Base-by-base conservation (phyloP, 2,113 vertebrate genomes). In the Anser brachyrhynchus region DNA sequence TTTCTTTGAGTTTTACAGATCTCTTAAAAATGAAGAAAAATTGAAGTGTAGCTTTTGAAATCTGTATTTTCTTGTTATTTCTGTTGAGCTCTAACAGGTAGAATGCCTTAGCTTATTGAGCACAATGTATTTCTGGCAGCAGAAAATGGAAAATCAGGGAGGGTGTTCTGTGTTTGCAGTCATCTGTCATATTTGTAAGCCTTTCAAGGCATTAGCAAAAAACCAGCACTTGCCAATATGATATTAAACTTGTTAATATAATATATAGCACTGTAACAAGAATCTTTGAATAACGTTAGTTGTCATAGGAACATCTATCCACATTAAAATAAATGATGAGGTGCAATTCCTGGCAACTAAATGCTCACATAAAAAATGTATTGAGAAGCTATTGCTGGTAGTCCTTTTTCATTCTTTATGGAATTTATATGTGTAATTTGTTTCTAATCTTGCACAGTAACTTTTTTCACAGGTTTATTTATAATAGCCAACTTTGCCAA, bases 241-340 rank as follows among this genome's bases (percentile, higher is more conserved):
- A 87, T 96, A 92, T 93, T 96, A 89, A 69, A 91, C 52, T 93
- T 90, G 37, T 87, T 91, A 84, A 70, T 84, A 37, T 84, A 87
- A 93, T 79, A 54, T 94, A 86, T 77, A 91, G 62, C 61, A 61
- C 33, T 70, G 69, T 78, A 94, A 93, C 66, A 86, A 90, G 59
- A 93, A 75, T 78, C 55, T 84, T 69, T 84, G 54, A 93, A 95
- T 91, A 78, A 49, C 66, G 62, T 79, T 88, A 69, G 93, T 95
- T 96, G 88, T 77, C 91, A 93, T 93, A 81, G 80, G 64, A 96
- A 72, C 92, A 85, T 73, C 74, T 92, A 35, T 91, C 59, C 84
- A 85, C 92, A 85, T 92, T 84, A 12, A 29, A 94, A 93, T 94
- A 96, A 96, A 95, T 89, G 69, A 96, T 92, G 82, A 97, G 92